Percentiles rank a stretch among this genome's conserved stretches.
These are phyloP conservation scores for Nemurella pictetii DNA, from an alignment of 2,888 invertebrate species.

Conservation along the genomic window DNA sequence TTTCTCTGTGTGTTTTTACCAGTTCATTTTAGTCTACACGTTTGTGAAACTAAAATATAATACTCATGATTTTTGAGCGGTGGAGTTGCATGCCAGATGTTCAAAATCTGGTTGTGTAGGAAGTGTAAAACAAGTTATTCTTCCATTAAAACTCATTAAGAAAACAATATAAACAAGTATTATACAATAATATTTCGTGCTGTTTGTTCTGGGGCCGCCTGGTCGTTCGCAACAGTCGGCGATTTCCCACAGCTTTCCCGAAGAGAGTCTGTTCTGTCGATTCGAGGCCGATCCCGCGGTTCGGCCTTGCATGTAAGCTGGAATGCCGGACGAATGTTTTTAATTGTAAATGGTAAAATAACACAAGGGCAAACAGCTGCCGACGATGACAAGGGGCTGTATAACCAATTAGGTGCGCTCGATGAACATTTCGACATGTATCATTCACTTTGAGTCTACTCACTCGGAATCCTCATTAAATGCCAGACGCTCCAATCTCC, in stretches of 20 bases:
- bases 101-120: not conserved
- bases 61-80: not conserved
- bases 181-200: constrained; percentile 22
- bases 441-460: not conserved
- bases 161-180: constrained; percentile 21
- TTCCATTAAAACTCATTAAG: constrained; percentile 29
- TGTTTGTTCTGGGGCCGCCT: not conserved
- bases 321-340: not conserved
- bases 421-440: not conserved
- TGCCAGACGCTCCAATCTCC: not conserved
- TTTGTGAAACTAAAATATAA: not conserved
- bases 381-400: not conserved
- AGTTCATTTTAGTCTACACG: not conserved
- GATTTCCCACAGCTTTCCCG: not conserved
- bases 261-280: not conserved
- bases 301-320: not conserved
- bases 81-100: not conserved
- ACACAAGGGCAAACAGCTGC: constrained; percentile 18
- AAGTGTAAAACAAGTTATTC: not conserved
- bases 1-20: not conserved
- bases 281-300: not conserved
- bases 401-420: not conserved
- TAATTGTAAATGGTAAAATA: constrained; percentile 28
- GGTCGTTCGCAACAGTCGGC: constrained; percentile 10
- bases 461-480: not conserved